Conservation (phyloP, 2,797 vertebrate genomes). For the Syndactyla subalaris region DNA sequence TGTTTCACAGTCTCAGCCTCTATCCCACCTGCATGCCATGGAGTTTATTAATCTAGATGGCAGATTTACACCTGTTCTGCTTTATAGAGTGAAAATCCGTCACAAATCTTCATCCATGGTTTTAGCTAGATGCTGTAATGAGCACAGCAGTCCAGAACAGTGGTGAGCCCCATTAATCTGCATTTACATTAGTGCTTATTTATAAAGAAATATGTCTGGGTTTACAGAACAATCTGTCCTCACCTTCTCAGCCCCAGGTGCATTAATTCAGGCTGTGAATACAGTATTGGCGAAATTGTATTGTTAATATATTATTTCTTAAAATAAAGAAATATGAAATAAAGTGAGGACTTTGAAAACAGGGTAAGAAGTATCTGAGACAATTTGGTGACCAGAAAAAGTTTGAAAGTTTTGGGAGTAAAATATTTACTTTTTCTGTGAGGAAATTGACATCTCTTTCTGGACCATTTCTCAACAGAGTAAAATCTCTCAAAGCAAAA, state of each 20-base stretch:
- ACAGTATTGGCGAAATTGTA: background rate
- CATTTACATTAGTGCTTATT: background rate
- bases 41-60: background rate
- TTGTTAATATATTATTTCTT: background rate
- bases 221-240: background rate
- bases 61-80: background rate
- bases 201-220: background rate
- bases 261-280: background rate
- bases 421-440: background rate
- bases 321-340: background rate
- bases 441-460: background rate
- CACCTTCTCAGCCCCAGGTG: background rate
- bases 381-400: background rate
- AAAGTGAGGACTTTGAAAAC: background rate
- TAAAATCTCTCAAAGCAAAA: background rate
- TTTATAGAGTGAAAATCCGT: background rate
- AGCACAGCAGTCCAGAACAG: background rate
- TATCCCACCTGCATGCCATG: too few relatives aligned
- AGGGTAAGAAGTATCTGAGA: background rate
- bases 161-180: background rate
- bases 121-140: background rate
- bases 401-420: background rate
- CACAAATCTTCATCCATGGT: background rate
- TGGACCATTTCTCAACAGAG: background rate
- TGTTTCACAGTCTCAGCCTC: background rate